These are phyloP conservation scores for Hippocampus barbouri DNA, from an alignment of 2,113 vertebrate species.

Conservation along the genomic window DNA sequence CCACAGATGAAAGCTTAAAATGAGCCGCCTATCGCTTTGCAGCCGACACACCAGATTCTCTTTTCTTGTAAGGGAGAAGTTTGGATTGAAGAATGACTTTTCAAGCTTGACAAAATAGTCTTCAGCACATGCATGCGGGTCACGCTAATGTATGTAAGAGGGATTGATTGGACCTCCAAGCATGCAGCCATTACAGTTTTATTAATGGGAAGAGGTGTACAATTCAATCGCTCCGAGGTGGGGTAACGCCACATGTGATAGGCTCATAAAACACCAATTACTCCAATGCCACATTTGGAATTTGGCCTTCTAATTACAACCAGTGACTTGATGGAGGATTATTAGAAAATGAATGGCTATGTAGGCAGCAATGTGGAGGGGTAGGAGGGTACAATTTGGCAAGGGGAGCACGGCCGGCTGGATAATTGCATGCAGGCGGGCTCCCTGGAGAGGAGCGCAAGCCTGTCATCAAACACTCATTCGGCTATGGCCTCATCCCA, in stretches of 20 bases:
- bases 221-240: slow-evolving; percentile 39
- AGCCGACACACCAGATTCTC: slow-evolving; percentile 12
- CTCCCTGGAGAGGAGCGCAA: slow-evolving; percentile 61
- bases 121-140: not conserved
- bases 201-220: slow-evolving; percentile 28
- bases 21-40: not conserved
- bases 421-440: slow-evolving; percentile 64
- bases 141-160: slow-evolving; percentile 20
- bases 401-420: slow-evolving; percentile 34
- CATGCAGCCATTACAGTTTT: slow-evolving; percentile 10
- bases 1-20: slow-evolving; percentile 6
- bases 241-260: slow-evolving; percentile 26
- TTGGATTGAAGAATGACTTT: not conserved
- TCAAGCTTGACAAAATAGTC: not conserved
- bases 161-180: slow-evolving; percentile 25
- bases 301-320: slow-evolving; percentile 31
- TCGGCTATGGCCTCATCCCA: slow-evolving; percentile 64
- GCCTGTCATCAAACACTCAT: slow-evolving; percentile 75
- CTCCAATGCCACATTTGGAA: slow-evolving; percentile 28
- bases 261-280: slow-evolving; percentile 64
- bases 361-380: not conserved
- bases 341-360: slow-evolving; percentile 22
- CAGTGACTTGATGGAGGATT: slow-evolving; percentile 16
- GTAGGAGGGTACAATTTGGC: slow-evolving; percentile 5
- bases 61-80: not conserved